Evolutionary conservation across 1,140 invertebrate genomes (phyloP).

Genomic region (Pseudomyrmex cubaensis): DNA sequence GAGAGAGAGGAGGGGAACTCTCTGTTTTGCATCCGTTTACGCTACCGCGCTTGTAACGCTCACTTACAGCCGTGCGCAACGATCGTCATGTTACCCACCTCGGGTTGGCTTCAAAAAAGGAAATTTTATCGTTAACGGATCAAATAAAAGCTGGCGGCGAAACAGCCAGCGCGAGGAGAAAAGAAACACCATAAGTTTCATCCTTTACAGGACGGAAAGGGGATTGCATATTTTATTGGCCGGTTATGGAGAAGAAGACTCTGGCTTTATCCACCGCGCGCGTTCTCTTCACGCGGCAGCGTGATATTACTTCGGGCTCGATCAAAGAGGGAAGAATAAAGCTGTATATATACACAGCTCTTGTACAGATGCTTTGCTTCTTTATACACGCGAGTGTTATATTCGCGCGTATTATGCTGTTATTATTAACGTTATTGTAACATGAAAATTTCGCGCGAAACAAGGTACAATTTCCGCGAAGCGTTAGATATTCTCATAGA

Average conservation of each 20-base stretch:
- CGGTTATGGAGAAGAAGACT: slow-evolving; percentile 19
- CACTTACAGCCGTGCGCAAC: background rate
- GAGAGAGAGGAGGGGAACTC: too few relatives aligned
- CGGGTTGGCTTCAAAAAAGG: background rate
- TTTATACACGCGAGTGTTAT: slow-evolving; percentile 3
- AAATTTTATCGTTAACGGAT: slow-evolving; percentile 45
- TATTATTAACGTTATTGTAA: background rate
- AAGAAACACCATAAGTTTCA: slow-evolving; percentile 37
- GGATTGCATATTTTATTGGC: slow-evolving; percentile 38
- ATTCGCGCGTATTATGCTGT: background rate
- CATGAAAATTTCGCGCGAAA: background rate
- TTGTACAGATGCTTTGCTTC: slow-evolving; percentile 27
- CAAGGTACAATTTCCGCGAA: background rate
- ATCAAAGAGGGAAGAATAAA: slow-evolving; percentile 40
- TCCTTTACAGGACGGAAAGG: background rate
- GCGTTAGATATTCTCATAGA: background rate
- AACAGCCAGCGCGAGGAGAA: background rate
- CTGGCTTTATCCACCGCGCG: slow-evolving; percentile 7
- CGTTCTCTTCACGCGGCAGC: background rate
- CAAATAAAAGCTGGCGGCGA: background rate
- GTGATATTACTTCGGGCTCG: slow-evolving; percentile 39
- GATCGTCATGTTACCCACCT: background rate
- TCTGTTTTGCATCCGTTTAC: slow-evolving; percentile 27
- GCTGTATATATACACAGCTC: background rate
- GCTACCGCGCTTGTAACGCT: background rate